Evolutionary conservation across 2,797 vertebrate genomes (phyloP), one percentile per base, ranked within the genome.

Genomic region (Aeoliscus strigatus): DNA sequence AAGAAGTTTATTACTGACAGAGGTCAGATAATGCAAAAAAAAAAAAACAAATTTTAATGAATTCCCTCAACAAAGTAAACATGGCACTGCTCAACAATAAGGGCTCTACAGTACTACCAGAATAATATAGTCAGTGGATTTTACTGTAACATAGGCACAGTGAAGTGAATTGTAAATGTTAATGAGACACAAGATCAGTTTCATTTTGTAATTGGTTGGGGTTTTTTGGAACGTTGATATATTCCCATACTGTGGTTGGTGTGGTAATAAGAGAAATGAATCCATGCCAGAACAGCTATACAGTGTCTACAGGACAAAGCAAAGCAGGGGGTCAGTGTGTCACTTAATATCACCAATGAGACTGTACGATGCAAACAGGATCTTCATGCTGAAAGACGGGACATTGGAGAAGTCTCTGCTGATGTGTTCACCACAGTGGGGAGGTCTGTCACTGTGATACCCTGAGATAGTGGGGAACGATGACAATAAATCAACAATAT

Each of bases 351-450:
- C 43, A 32, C 14, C 21, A 5, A 14, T 38, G 29, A 46, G 17
- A 41, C 32, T 8, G 29, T 49, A 23, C 14, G 66, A 49, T 29
- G 3, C 30, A n/a, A 75, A 71, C 43, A 24, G 8, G 24, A 60
- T 52, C 41, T 18, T 29, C 24, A 31, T 38, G 42, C 13, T 32
- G 49, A 8, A 15, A 49, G 2, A 60, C 23, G 30, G 58, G 14
- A 49, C 13, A 30, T 10, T 8, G 53, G 42, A 70, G 66, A 52
- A 66, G 56, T 49, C 41, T 39, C 56, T 67, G 42, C 17, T 30
- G 6, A 6, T 21, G 18, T 21, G 18, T 21, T 21, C 6, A 21
- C 18, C 3, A 3, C 18, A 21, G 6, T 21, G 6, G 6, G 18
- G 3, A 21, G 18, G 29, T 21, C 21, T 18, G 24, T 9, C 8